Conservation (phyloP, 2,888 invertebrate genomes). For the Argyra leucocephala region DNA sequence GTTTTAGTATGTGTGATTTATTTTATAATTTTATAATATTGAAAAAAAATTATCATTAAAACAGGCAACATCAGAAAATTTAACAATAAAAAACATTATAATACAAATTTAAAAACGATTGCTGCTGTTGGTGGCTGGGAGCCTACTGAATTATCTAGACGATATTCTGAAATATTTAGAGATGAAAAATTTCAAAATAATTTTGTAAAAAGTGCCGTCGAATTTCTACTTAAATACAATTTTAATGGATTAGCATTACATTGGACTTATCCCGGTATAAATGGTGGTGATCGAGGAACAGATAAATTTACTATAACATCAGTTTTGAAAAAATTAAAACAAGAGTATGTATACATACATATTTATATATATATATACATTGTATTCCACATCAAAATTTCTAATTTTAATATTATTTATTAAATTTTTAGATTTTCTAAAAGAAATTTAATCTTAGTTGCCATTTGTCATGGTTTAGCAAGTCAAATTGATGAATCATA, state of each 20-base stretch:
- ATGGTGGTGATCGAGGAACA: neutral
- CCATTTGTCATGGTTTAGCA: constrained; percentile 38
- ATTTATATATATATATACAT: no score
- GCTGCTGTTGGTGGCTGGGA: constrained; percentile 49
- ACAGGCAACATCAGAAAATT: neutral
- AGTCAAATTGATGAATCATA: constrained; percentile 44
- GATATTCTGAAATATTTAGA: neutral
- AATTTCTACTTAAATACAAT: constrained; percentile 57
- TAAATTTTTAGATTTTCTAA: neutral
- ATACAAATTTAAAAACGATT: constrained; percentile 42
- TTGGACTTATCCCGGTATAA: neutral
- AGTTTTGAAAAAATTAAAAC: neutral
- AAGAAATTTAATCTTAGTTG: neutral
- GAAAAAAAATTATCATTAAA: neutral
- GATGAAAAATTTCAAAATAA: neutral
- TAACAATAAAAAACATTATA: constrained; percentile 31
- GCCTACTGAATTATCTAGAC: constrained; percentile 41
- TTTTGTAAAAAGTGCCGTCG: constrained; percentile 38
- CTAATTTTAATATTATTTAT: neutral
- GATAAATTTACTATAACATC: neutral
- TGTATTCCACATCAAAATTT: neutral
- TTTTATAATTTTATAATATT: no score
- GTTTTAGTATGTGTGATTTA: no score
- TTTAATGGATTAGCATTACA: constrained; percentile 66
- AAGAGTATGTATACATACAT: neutral